Percentiles rank a stretch among this genome's conserved stretches.
These are phyloP conservation scores for Hypotaenidia okinawae DNA, from an alignment of 2,797 vertebrate genomes.

Conservation along the genomic window DNA sequence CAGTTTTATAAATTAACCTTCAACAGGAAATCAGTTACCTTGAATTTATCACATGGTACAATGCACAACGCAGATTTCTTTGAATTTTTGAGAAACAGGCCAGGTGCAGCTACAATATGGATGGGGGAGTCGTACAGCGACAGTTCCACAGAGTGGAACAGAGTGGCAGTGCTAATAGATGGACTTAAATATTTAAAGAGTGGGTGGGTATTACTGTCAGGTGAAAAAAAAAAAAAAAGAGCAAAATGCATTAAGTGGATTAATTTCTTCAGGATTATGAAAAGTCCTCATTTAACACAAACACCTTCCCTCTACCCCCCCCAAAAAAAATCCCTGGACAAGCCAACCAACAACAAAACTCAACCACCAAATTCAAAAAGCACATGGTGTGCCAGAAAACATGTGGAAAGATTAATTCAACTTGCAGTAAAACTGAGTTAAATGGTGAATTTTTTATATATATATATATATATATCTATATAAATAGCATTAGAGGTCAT, in stretches of 20 bases:
- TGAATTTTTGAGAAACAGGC: background rate
- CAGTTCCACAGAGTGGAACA: background rate
- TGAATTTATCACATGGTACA: background rate
- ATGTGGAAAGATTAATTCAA: background rate
- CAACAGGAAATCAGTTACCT: background rate
- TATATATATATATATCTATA: background rate
- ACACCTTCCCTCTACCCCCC: fast-evolving
- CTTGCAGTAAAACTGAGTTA: background rate
- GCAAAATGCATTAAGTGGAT: background rate
- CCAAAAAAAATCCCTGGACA: fast-evolving
- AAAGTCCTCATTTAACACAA: background rate
- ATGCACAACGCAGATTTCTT: background rate
- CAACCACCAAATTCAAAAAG: background rate
- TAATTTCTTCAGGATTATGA: background rate
- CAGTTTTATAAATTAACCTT: background rate
- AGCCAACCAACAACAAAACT: background rate
- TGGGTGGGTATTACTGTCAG: background rate
- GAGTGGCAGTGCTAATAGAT: background rate
- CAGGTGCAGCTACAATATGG: background rate
- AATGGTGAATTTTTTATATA: background rate
- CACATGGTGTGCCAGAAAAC: background rate
- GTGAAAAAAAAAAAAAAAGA: background rate
- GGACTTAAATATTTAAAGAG: background rate
- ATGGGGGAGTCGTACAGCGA: background rate
- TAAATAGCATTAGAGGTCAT: background rate